Base-by-base conservation (phyloP, 2,113 vertebrate genomes). In the Bucco capensis region DNA sequence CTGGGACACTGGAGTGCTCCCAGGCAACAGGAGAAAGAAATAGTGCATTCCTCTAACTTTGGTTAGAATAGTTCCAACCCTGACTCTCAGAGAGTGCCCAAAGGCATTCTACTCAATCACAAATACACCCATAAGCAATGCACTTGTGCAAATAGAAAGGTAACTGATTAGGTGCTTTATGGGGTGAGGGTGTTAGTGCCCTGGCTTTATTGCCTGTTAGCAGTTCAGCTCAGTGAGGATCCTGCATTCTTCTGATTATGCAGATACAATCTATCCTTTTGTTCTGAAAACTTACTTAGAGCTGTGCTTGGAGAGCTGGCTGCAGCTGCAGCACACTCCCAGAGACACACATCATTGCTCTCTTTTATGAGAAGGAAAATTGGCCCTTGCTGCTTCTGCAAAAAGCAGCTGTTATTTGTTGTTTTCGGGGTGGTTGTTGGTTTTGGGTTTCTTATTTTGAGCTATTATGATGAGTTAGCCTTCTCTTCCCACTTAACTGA, bases 371-470 rank as follows among this genome's bases (percentile, higher is more conserved):
- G 82, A 74, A 86, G 92, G 90, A 87, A 94, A 97, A 96, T 84
- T 75, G 91, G 95, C 94, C 65, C 27, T 83, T 91, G 95, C 76
- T 75, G 92, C 88, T 92, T 86, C 62, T 49, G 88, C 71, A 91
- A 89, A 92, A 94, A 95, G 92, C 96, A 97, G 96, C 96, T 96
- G 96, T 90, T 97, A 95, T 96, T 97, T 96, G 97, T 96, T 97
- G 96, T 83, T 95, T 95, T 94, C 2, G 0, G 53, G 49, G 44
- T 53, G 71, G 56, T 33, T 82, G 71, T 61, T 93, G 57, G 71
- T 13, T 89, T 72, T 65, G 64, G 58, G 79, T 50, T 88, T 76
- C 93, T 96, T 96, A 87, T 96, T 96, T 85, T 19, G 35, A 64
- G 42, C 92, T 92, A 35, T 91, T 89, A 72, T 93, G 95, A 90